Conservation (phyloP, 1,140 invertebrate genomes). For the Ladona fulva region DNA sequence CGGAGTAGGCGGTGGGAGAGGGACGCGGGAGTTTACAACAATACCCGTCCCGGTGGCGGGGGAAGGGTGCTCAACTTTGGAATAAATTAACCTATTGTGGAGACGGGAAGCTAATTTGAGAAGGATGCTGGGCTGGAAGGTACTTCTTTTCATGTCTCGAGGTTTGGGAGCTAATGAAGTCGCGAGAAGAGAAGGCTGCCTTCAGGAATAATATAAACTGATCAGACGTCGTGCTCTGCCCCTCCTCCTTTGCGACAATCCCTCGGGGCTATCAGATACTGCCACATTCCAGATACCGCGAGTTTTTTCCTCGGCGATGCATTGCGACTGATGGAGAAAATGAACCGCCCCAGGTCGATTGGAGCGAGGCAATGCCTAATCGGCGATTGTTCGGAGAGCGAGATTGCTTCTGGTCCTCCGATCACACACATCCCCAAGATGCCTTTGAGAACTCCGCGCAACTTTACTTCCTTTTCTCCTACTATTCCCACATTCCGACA, state of each 20-base stretch:
- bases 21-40: constrained; percentile 17
- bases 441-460: too few species aligned
- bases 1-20: neutral
- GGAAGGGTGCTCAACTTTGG: constrained; percentile 16
- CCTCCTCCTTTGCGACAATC: neutral
- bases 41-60: constrained; percentile 13
- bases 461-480: too few species aligned
- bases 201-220: neutral
- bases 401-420: too few species aligned
- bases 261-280: neutral
- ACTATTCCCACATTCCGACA: too few species aligned
- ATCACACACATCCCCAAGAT: too few species aligned
- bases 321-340: neutral
- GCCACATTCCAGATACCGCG: neutral
- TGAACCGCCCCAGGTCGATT: neutral
- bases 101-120: constrained; percentile 23
- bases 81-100: constrained; percentile 26
- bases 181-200: constrained; percentile 1
- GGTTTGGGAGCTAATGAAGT: constrained; percentile 14
- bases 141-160: constrained; percentile 14
- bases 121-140: constrained; percentile 13
- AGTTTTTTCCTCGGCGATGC: neutral
- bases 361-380: neutral
- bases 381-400: neutral
- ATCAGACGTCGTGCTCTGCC: constrained; percentile 7